Evolutionary conservation across 35 echinoderm and acorn worm genomes (phyloP).

Genomic region (Ophioderma brevispina): DNA sequence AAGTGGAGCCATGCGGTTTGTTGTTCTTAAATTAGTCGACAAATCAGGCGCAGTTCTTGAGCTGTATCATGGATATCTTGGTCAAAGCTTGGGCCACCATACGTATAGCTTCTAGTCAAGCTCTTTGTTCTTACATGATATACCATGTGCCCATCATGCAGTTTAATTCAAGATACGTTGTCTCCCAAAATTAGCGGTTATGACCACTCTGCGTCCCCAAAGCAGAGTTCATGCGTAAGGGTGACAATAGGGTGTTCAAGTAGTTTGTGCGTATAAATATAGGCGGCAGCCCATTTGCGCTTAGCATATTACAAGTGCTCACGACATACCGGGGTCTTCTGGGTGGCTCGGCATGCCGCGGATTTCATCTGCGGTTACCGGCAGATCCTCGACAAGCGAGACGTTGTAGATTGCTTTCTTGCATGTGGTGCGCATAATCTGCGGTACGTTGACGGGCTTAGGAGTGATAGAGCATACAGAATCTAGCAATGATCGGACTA

Average conservation of each 20-base stretch:
- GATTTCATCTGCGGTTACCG: too few relatives aligned
- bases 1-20: not conserved
- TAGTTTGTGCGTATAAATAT: not conserved
- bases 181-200: conserved; percentile 29
- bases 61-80: conserved; percentile 19
- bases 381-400: too few relatives aligned
- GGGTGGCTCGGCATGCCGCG: not conserved
- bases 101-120: conserved; percentile 28
- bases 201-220: conserved; percentile 61
- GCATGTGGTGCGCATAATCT: not conserved
- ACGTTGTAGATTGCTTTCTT: not conserved
- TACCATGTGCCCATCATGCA: conserved; percentile 61
- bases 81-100: conserved; percentile 45
- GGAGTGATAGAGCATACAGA: conserved; percentile 17
- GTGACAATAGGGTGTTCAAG: conserved; percentile 9
- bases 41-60: conserved; percentile 21
- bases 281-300: not conserved
- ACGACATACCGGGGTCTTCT: too few relatives aligned
- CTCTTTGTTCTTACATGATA: conserved; percentile 42
- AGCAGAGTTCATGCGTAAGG: not conserved
- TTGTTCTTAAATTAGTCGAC: conserved; percentile 22
- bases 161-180: conserved; percentile 13
- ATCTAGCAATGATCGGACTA: not conserved
- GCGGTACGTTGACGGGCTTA: not conserved
- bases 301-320: not conserved